Percentiles rank a stretch among this genome's conserved stretches.
Conservation (phyloP, 2,888 invertebrate species). For the Polylopha cassiicola region DNA sequence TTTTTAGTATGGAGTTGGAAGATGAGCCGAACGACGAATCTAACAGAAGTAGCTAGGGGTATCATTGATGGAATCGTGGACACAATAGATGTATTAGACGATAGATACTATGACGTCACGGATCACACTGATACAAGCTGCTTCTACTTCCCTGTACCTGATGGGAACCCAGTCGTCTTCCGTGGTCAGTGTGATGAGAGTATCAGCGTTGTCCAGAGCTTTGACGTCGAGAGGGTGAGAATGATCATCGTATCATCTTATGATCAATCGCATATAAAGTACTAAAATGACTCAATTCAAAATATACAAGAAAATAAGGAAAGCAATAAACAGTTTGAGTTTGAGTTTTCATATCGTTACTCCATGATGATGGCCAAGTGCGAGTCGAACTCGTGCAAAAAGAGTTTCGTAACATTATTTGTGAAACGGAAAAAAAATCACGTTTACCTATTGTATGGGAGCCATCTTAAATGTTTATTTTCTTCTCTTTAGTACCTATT, state of each 20-base stretch:
- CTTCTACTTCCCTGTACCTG: constrained; percentile 34
- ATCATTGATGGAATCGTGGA: constrained; percentile 28
- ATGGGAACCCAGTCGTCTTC: constrained; percentile 30
- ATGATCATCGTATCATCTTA: background rate
- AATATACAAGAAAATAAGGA: background rate
- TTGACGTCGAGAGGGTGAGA: constrained; percentile 33
- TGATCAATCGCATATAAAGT: too few species aligned
- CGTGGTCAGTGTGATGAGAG: constrained; percentile 39
- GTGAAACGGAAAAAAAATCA: too few species aligned
- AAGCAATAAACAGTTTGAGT: too few species aligned
- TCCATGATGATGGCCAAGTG: too few species aligned
- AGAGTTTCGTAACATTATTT: too few species aligned
- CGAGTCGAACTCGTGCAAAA: too few species aligned
- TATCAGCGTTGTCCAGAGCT: constrained; percentile 35
- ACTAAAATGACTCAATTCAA: background rate
- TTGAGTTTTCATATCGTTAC: too few species aligned
- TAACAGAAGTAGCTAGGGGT: constrained; percentile 22
- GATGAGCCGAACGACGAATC: constrained; percentile 28
- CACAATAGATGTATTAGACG: constrained; percentile 29
- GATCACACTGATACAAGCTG: constrained; percentile 31
- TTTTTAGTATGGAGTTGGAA: constrained; percentile 35
- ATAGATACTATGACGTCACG: constrained; percentile 27
- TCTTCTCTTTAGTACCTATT: too few species aligned
- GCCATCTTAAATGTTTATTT: too few species aligned
- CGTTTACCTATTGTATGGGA: too few species aligned